Base-by-base conservation (phyloP, 2,797 vertebrate genomes). In the Cyclopterus lumpus region DNA sequence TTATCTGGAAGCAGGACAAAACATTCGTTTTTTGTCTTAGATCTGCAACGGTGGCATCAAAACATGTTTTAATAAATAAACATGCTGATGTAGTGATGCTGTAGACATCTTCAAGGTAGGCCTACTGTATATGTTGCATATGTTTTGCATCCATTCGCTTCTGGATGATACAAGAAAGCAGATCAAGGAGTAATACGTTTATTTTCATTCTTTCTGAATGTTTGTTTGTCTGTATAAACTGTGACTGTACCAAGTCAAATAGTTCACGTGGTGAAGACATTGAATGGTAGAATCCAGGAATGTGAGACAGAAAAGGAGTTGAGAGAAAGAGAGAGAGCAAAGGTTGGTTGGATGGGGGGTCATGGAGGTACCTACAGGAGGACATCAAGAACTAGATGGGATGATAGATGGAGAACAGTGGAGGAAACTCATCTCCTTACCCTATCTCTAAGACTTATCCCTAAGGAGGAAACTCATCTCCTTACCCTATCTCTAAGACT, bases 1-100 rank as follows among this genome's bases (percentile, higher is more conserved):
- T n/a, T 8, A 36, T 62, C 16, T 77, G 62, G 20, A 61, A 32
- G 7, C 20, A 40, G 40, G 42, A 53, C 60, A 79, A n/a, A n/a
- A n/a, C n/a, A n/a, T n/a, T n/a, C n/a, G n/a, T n/a, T n/a, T n/a
- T n/a, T n/a, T n/a, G n/a, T 55, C n/a, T 20, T 10, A 14, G 2
- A 65, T 64, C n/a, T 74, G 67, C 75, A 73, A 30, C 65, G 32
- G 20, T n/a, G 5, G 15, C 69, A 18, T 32, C 11, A n/a, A 40
- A 14, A 40, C 38, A 15, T 14, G 12, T 40, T 40, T 40, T 5
- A 40, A 40, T 40, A 5, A 38, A 14, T 40, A 14, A 2, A 40
- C 12, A 57, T 20, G 54, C 26, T 55, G 14, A 55, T 30, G 53
- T 55, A 55, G 11, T 38, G 38, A 38, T 12, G 38, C 12, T 40